A percentile compares a stretch with the other conserved stretches of the same genome.
Evolutionary conservation across 2,888 invertebrate genomes (phyloP).

Genomic region (Liopterus haemorrhoidalis): DNA sequence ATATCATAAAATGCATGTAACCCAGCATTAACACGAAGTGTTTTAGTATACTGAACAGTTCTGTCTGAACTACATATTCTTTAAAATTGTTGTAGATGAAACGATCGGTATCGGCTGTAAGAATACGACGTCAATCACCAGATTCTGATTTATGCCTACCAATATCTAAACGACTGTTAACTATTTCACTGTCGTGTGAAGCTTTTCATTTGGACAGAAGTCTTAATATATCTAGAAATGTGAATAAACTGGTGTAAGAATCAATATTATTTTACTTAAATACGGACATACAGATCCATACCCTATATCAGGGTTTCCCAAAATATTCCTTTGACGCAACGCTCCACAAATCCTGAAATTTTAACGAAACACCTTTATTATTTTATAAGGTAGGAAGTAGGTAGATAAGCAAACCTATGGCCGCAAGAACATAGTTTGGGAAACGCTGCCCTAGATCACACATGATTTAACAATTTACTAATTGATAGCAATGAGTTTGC

Average conservation of each 20-base stretch:
- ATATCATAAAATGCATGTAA: too few relatives aligned
- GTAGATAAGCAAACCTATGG: too few relatives aligned
- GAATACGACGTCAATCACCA: slow-evolving; percentile 40
- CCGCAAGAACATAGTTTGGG: too few relatives aligned
- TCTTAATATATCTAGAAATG: slow-evolving; percentile 14
- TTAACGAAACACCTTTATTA: too few relatives aligned
- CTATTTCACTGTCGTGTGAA: slow-evolving; percentile 47
- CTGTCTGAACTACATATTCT: neutral
- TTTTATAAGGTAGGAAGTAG: too few relatives aligned
- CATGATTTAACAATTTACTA: too few relatives aligned
- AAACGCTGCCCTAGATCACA: too few relatives aligned
- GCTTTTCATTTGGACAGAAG: slow-evolving; percentile 35
- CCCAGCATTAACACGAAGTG: too few relatives aligned
- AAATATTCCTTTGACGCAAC: too few relatives aligned
- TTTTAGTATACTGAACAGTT: too few relatives aligned
- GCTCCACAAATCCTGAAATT: too few relatives aligned
- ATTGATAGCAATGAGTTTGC: too few relatives aligned
- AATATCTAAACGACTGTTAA: slow-evolving; percentile 46
- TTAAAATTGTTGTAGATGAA: slow-evolving; percentile 36
- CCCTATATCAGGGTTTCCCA: neutral
- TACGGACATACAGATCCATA: neutral
- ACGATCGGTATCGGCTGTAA: slow-evolving; percentile 46
- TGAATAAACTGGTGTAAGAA: slow-evolving; percentile 18
- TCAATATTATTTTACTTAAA: neutral
- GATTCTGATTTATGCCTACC: slow-evolving; percentile 45